A percentile compares a stretch with the other conserved stretches of the same genome.
phyloP scores from a whole-genome alignment of 2,888 invertebrate genomes.

The Andrena fulva region DNA sequence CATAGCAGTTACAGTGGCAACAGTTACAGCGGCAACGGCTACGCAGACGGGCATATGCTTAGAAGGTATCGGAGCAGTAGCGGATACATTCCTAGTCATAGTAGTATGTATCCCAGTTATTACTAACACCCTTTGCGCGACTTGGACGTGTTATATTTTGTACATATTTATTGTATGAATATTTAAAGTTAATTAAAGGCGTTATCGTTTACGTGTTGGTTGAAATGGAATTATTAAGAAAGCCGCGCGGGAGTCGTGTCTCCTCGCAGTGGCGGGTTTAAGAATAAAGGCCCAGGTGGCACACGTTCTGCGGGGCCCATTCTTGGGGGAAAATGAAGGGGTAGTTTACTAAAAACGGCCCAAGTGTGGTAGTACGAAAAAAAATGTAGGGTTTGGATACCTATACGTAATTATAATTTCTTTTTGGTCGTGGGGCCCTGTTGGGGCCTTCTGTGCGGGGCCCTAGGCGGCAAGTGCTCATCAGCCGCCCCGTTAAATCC shows the following conservation, averaged over 20 bases:
- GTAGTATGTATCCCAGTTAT: constrained; percentile 52
- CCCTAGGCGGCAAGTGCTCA: too few relatives aligned
- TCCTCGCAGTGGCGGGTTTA: too few relatives aligned
- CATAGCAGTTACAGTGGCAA: constrained; percentile 50
- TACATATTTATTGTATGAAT: constrained; percentile 60
- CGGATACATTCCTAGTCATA: constrained; percentile 55
- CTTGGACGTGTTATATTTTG: constrained; percentile 33
- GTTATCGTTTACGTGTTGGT: constrained; percentile 52
- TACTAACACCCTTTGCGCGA: constrained; percentile 45
- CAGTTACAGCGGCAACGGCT: constrained; percentile 42
- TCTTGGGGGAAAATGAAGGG: too few relatives aligned
- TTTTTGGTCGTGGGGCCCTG: too few relatives aligned
- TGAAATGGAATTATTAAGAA: constrained; percentile 61
- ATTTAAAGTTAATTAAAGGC: constrained; percentile 45
- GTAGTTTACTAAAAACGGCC: too few relatives aligned
- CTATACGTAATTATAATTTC: background rate
- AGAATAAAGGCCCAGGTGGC: too few relatives aligned
- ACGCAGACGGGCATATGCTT: constrained; percentile 61
- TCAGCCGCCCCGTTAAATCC: too few relatives aligned
- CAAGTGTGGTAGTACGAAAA: too few relatives aligned
- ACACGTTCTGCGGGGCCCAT: too few relatives aligned
- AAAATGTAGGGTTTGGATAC: too few relatives aligned
- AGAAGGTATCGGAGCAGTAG: constrained; percentile 68
- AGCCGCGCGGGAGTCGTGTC: background rate
- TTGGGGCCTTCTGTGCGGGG: too few relatives aligned